Evolutionary conservation across 2,888 invertebrate species (phyloP).

Genomic region (Amiota communis): DNA sequence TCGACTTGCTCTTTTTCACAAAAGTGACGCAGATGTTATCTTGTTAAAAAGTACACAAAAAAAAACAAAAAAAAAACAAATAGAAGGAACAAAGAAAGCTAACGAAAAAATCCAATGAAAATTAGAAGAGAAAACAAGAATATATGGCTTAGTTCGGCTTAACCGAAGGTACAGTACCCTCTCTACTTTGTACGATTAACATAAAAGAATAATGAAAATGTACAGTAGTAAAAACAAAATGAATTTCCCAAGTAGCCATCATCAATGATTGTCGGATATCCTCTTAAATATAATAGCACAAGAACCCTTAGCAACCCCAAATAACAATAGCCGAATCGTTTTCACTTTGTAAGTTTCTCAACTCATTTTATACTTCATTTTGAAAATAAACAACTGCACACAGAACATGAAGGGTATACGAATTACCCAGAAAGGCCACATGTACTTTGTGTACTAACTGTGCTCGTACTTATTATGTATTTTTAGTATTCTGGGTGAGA

Average conservation of each 20-base stretch:
- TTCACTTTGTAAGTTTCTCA: too few relatives aligned
- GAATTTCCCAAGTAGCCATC: too few relatives aligned
- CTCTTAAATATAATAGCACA: too few relatives aligned
- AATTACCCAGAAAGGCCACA: conserved; percentile 37
- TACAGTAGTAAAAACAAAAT: too few relatives aligned
- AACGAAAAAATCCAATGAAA: conserved; percentile 41
- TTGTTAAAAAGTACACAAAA: conserved; percentile 58
- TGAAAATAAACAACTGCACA: not conserved
- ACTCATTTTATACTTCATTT: too few relatives aligned
- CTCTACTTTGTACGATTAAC: too few relatives aligned
- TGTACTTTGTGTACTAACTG: conserved; percentile 43
- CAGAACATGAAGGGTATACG: not conserved
- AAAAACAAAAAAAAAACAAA: conserved; percentile 38
- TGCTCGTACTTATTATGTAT: conserved; percentile 32
- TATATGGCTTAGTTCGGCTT: conserved; percentile 30
- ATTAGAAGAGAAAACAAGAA: conserved; percentile 37
- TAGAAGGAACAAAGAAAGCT: not conserved
- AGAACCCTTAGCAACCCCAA: too few relatives aligned
- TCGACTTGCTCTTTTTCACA: conserved; percentile 29
- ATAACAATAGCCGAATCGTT: too few relatives aligned
- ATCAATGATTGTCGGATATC: too few relatives aligned
- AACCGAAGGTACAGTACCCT: not conserved
- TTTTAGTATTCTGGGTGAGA: conserved; percentile 41
- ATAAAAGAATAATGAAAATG: too few relatives aligned
- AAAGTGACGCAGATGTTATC: conserved; percentile 60